Percentiles rank a stretch among this genome's conserved stretches.
phyloP scores from a whole-genome alignment of 1,140 invertebrate species.

The Drosophila suzukii region DNA sequence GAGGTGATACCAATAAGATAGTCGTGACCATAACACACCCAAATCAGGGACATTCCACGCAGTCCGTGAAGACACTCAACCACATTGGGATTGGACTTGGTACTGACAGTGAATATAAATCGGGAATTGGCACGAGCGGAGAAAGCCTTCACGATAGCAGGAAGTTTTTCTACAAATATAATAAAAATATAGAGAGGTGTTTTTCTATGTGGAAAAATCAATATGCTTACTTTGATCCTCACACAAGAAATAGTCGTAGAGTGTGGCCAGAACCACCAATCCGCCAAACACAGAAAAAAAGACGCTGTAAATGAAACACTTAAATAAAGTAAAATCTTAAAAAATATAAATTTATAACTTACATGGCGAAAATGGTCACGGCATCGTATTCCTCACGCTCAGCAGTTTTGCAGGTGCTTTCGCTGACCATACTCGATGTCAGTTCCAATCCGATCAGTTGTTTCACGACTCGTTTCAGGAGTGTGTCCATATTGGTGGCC shows the following conservation, averaged over 20 bases:
- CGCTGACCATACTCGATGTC: conserved; percentile 18
- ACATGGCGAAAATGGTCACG: conserved; percentile 63
- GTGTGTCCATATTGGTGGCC: conserved; percentile 36
- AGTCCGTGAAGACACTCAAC: conserved; percentile 86
- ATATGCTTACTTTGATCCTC: conserved; percentile 45
- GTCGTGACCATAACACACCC: conserved; percentile 88
- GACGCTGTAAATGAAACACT: conserved; percentile 8
- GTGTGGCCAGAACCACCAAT: conserved; percentile 22
- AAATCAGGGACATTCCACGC: conserved; percentile 87
- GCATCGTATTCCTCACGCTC: conserved; percentile 24
- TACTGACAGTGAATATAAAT: conserved; percentile 34
- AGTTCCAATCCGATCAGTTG: conserved; percentile 32
- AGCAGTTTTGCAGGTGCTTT: conserved; percentile 33
- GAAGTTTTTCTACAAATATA: conserved; percentile 33
- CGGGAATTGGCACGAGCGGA: conserved; percentile 56
- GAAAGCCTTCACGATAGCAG: conserved; percentile 40
- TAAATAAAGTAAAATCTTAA: neutral
- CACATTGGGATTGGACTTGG: conserved; percentile 57
- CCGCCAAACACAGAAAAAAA: conserved; percentile 39
- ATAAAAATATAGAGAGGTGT: neutral
- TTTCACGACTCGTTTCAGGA: conserved; percentile 23
- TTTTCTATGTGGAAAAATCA: neutral
- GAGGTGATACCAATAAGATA: conserved; percentile 61
- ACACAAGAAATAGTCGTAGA: conserved; percentile 56
- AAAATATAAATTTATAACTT: neutral